phyloP scores from a whole-genome alignment of 2,888 invertebrate species.

The Psylliodes chrysocephalus region DNA sequence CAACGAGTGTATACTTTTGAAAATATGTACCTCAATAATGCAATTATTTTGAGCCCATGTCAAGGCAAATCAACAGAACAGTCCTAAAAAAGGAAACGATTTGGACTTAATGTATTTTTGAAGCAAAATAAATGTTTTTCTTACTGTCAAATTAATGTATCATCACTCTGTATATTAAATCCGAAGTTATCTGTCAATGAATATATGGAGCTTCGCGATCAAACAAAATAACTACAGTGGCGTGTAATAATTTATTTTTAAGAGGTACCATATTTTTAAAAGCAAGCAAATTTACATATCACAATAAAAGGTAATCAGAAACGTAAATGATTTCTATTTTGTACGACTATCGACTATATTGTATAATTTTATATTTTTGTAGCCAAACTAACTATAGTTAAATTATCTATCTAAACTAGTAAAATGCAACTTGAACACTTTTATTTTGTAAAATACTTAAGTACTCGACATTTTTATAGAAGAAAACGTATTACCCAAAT shows the following conservation, averaged over 20 bases:
- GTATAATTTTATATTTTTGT: neutral
- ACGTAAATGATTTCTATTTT: neutral
- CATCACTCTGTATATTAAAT: too few relatives aligned
- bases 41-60: neutral
- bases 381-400: neutral
- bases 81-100: too few relatives aligned
- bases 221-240: too few relatives aligned
- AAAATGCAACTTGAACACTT: constrained; percentile 15
- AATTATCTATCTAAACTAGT: neutral
- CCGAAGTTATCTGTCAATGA: too few relatives aligned
- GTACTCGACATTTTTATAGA: too few relatives aligned
- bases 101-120: too few relatives aligned
- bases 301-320: neutral
- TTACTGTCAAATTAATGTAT: too few relatives aligned
- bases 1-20: constrained; percentile 14
- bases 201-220: too few relatives aligned
- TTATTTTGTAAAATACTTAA: constrained; percentile 5
- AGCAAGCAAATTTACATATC: neutral
- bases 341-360: neutral
- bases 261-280: neutral
- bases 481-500: too few relatives aligned
- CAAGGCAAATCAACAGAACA: too few relatives aligned
- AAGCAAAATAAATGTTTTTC: too few relatives aligned
- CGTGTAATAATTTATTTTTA: too few relatives aligned
- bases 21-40: constrained; percentile 16